Conservation (phyloP, 1,140 invertebrate species). For the Apis florea region DNA sequence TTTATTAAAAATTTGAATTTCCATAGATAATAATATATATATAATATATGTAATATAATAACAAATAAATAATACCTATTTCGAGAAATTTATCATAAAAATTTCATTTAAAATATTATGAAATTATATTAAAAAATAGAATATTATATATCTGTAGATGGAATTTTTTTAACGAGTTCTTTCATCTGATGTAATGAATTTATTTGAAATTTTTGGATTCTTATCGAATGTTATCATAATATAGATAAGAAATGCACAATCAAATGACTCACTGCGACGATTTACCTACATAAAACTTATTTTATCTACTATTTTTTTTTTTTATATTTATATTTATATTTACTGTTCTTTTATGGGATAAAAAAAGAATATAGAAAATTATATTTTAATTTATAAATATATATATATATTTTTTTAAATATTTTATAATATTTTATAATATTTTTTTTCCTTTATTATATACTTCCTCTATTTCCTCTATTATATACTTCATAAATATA, state of each 20-base stretch:
- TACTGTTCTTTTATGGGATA: not conserved
- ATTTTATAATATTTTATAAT: not conserved
- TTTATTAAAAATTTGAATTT: too few species aligned
- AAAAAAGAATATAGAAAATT: not conserved
- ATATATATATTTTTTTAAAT: too few species aligned
- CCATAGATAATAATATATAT: too few species aligned
- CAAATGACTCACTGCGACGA: not conserved
- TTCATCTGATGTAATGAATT: too few species aligned
- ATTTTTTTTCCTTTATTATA: too few species aligned
- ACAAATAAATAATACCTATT: not conserved
- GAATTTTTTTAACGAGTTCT: not conserved
- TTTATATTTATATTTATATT: not conserved
- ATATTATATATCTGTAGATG: not conserved
- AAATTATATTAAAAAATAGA: not conserved
- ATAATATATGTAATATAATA: too few species aligned
- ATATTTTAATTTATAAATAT: too few species aligned
- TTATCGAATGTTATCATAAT: conserved; percentile 6
- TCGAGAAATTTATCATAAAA: not conserved
- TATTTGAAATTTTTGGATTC: not conserved
- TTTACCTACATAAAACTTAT: not conserved
- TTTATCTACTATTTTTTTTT: not conserved
- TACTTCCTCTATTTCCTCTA: too few species aligned
- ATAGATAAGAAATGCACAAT: conserved; percentile 2
- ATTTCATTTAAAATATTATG: not conserved
- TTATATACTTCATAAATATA: too few species aligned